phyloP scores from a whole-genome alignment of 2,888 invertebrate genomes.

The Brachynemurus nebulosus region DNA sequence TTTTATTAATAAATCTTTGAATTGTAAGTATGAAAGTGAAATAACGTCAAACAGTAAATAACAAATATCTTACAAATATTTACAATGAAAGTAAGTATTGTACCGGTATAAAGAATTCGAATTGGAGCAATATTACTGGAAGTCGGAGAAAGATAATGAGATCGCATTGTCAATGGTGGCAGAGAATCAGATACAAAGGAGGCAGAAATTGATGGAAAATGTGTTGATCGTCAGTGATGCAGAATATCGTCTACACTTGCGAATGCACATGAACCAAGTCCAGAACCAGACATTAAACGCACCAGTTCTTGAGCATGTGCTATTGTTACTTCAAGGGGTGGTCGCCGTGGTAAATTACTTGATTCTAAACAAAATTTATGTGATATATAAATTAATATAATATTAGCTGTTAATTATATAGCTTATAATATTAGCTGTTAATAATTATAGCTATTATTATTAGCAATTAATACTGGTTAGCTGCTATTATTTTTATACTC shows the following conservation, averaged over 20 bases:
- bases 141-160: neutral
- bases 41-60: conserved; percentile 5
- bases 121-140: neutral
- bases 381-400: too few relatives aligned
- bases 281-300: conserved; percentile 76
- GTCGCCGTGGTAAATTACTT: conserved; percentile 76
- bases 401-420: too few relatives aligned
- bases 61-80: conserved; percentile 6
- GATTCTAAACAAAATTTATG: conserved; percentile 49
- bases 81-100: neutral
- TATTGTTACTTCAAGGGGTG: conserved; percentile 85
- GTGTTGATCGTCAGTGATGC: conserved; percentile 43
- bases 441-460: too few relatives aligned
- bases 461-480: too few relatives aligned
- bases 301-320: conserved; percentile 82
- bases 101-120: neutral
- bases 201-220: conserved; percentile 5
- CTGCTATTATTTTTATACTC: too few relatives aligned
- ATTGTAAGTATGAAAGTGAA: conserved; percentile 3
- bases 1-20: conserved; percentile 1
- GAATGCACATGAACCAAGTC: conserved; percentile 90
- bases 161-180: neutral
- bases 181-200: conserved; percentile 8
- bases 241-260: conserved; percentile 77
- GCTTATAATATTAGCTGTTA: too few relatives aligned